Evolutionary conservation across 2,797 vertebrate genomes (phyloP).

Genomic region (Streptopelia turtur): DNA sequence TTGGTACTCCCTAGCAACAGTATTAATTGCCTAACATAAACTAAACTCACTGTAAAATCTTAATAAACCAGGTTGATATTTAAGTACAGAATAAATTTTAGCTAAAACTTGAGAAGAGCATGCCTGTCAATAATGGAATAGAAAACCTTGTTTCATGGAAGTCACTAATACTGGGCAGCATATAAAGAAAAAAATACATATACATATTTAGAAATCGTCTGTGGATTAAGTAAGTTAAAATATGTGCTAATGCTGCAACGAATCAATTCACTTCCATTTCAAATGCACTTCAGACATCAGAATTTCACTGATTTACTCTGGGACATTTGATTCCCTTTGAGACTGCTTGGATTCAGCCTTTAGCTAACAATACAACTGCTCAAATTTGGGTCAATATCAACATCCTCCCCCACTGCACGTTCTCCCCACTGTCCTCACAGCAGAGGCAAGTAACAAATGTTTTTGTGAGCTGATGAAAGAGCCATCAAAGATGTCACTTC

Average conservation of each 20-base stretch:
- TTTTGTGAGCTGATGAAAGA: neutral
- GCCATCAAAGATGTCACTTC: neutral
- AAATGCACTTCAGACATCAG: neutral
- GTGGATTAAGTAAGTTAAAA: neutral
- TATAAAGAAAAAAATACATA: neutral
- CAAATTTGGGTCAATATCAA: neutral
- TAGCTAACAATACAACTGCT: neutral
- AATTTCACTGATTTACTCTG: neutral
- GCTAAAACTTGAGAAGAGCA: neutral
- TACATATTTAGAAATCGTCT: neutral
- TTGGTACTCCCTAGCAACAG: conserved; percentile 51
- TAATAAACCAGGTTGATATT: conserved; percentile 32
- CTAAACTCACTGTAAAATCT: conserved; percentile 2
- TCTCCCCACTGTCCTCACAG: neutral
- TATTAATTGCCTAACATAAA: conserved; percentile 48
- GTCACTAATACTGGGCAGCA: neutral
- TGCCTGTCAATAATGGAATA: neutral
- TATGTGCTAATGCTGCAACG: neutral
- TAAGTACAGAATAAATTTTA: conserved; percentile 34
- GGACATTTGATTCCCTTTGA: neutral
- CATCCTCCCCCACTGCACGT: neutral
- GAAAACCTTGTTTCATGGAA: neutral
- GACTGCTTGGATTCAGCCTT: neutral
- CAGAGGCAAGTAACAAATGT: neutral
- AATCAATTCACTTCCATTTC: neutral